These are phyloP conservation scores for Bembecia ichneumoniformis DNA, from an alignment of 2,888 invertebrate species.

Conservation along the genomic window DNA sequence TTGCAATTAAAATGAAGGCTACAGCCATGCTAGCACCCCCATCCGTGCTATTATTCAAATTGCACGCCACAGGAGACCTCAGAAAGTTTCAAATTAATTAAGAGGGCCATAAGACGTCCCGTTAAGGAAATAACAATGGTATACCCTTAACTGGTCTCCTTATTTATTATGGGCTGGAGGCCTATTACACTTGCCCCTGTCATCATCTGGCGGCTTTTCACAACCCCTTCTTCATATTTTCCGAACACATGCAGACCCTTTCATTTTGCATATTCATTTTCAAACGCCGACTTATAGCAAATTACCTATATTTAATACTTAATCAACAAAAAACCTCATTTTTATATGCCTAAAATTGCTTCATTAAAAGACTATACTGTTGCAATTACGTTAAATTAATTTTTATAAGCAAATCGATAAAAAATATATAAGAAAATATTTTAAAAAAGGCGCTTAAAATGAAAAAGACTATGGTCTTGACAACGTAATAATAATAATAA, in stretches of 20 bases:
- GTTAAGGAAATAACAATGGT: conserved; percentile 70
- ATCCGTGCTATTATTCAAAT: conserved; percentile 70
- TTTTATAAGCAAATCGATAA: too few relatives aligned
- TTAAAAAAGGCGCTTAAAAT: too few relatives aligned
- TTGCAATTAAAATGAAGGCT: conserved; percentile 71
- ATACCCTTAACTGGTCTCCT: conserved; percentile 46
- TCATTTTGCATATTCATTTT: conserved; percentile 37
- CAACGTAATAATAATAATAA: too few relatives aligned
- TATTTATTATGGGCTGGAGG: conserved; percentile 57
- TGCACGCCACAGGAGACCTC: conserved; percentile 67
- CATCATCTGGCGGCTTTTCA: conserved; percentile 46
- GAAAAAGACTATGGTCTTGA: too few relatives aligned
- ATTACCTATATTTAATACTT: too few relatives aligned
- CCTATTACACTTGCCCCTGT: conserved; percentile 46
- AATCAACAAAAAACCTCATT: too few relatives aligned
- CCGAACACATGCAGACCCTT: conserved; percentile 28
- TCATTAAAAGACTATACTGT: too few relatives aligned
- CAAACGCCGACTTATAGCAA: too few relatives aligned
- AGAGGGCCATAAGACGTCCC: conserved; percentile 70
- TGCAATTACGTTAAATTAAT: too few relatives aligned
- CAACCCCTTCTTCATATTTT: conserved; percentile 29
- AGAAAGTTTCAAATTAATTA: conserved; percentile 73
- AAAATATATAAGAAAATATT: too few relatives aligned
- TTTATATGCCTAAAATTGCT: too few relatives aligned
- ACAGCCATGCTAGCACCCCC: conserved; percentile 36